Percentiles rank a stretch among this genome's conserved stretches.
Evolutionary conservation across 2,888 invertebrate genomes (phyloP).

Genomic region (Anthophora plumipes): DNA sequence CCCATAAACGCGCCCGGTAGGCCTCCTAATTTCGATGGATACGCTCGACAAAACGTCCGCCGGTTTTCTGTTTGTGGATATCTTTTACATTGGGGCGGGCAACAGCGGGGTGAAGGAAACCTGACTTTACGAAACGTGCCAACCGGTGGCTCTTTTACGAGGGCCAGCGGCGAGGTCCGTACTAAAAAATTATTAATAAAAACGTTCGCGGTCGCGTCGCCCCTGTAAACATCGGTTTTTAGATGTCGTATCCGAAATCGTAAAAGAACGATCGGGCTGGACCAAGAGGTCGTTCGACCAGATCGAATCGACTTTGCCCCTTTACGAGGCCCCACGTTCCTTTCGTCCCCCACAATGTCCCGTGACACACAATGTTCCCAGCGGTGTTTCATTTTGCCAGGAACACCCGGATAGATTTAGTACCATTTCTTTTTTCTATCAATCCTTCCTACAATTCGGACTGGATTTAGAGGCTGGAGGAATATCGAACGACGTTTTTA

Average conservation of each 20-base stretch:
- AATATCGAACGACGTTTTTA: too few species aligned
- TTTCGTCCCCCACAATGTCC: background rate
- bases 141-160: constrained; percentile 73
- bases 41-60: constrained; percentile 48
- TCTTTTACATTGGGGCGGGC: constrained; percentile 36
- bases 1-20: constrained; percentile 55
- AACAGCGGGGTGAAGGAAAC: constrained; percentile 15
- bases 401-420: constrained; percentile 1
- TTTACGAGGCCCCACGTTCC: constrained; percentile 62
- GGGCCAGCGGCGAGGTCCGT: constrained; percentile 46
- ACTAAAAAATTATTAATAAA: constrained; percentile 79
- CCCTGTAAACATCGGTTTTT: constrained; percentile 77
- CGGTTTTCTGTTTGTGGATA: constrained; percentile 20
- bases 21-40: constrained; percentile 65
- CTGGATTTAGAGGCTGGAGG: too few species aligned
- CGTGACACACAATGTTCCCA: constrained; percentile 28
- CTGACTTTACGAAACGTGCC: constrained; percentile 61
- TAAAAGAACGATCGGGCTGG: constrained; percentile 67
- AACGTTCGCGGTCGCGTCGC: constrained; percentile 69
- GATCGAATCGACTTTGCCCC: constrained; percentile 63
- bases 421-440: background rate
- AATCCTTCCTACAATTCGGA: too few species aligned
- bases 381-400: constrained; percentile 6
- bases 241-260: constrained; percentile 71
- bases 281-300: constrained; percentile 43